phyloP scores from a whole-genome alignment of 2,888 invertebrate genomes.

The Chaitophorus viminalis region DNA sequence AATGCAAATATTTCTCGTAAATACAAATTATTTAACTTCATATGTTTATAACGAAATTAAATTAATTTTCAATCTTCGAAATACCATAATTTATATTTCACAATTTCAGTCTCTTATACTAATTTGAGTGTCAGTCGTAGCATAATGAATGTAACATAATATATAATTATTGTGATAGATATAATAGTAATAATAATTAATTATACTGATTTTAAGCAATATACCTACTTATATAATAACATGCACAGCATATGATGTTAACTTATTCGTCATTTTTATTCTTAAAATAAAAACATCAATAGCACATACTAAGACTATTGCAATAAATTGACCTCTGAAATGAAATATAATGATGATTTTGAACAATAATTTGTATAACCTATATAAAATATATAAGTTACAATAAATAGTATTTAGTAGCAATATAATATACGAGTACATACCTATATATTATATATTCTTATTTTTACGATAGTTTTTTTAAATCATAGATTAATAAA shows the following conservation, averaged over 20 bases:
- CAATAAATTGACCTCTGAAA: not conserved
- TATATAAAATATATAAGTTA: not conserved
- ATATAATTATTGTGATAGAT: not conserved
- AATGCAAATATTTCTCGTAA: not conserved
- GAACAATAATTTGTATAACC: not conserved
- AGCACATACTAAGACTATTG: not conserved
- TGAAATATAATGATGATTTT: not conserved
- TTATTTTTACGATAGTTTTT: not conserved
- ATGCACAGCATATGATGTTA: not conserved
- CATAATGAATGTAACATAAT: not conserved
- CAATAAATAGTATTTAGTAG: not conserved
- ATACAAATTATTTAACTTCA: not conserved
- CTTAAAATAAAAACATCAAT: not conserved
- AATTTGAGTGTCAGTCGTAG: not conserved
- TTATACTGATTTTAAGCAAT: not conserved
- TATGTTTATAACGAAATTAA: not conserved
- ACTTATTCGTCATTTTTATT: not conserved
- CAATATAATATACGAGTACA: too few relatives aligned
- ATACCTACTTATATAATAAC: not conserved
- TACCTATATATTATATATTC: not conserved
- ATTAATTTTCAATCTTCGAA: not conserved
- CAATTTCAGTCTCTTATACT: not conserved
- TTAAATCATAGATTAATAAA: too few relatives aligned
- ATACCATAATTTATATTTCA: not conserved
- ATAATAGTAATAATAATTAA: constrained; percentile 1